Evolutionary conservation across 2,888 invertebrate species (phyloP).

Genomic region (Orgyia antiqua): DNA sequence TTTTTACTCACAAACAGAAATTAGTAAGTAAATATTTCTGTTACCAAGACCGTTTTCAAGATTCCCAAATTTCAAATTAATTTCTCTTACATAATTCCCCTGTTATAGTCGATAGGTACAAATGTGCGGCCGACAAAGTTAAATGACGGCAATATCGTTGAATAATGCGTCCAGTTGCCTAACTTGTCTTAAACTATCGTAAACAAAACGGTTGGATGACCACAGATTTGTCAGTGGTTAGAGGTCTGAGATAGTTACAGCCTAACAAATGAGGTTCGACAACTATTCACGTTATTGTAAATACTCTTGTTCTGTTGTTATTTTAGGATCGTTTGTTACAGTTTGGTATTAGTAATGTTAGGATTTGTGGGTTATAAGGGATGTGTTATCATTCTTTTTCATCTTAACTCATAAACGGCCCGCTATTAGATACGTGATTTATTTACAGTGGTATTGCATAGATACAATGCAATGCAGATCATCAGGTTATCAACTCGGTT

Average conservation of each 20-base stretch:
- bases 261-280: slow-evolving; percentile 43
- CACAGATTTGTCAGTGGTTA: slow-evolving; percentile 60
- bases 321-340: slow-evolving; percentile 6
- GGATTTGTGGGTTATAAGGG: no score
- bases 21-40: no score
- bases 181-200: slow-evolving; percentile 66
- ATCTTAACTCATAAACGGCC: no score
- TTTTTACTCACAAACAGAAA: no score
- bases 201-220: slow-evolving; percentile 53
- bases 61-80: background rate
- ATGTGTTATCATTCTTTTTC: no score
- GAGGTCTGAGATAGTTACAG: slow-evolving; percentile 34
- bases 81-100: slow-evolving; percentile 24
- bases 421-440: no score
- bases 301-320: slow-evolving; percentile 15
- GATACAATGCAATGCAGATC: no score
- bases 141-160: slow-evolving; percentile 62
- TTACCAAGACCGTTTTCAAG: no score
- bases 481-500: no score
- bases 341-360: no score
- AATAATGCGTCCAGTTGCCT: slow-evolving; percentile 58
- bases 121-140: slow-evolving; percentile 73
- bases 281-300: slow-evolving; percentile 39
- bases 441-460: no score
- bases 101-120: slow-evolving; percentile 49